Evolutionary conservation across 2,888 invertebrate species (phyloP), one percentile per base, ranked within the genome.

Genomic region (Dyspetes luteomarginatus): DNA sequence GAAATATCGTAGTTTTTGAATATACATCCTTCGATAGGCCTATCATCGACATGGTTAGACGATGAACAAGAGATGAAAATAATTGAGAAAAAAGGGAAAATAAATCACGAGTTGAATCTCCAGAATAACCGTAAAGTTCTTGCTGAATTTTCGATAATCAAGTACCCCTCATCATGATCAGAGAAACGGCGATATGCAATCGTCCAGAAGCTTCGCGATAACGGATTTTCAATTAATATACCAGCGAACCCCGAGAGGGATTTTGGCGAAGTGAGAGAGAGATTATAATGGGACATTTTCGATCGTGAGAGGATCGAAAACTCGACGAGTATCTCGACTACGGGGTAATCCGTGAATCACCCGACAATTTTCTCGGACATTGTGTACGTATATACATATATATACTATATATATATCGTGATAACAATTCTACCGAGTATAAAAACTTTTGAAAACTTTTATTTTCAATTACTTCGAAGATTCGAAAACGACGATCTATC

Each of bases 161-260:
- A 68, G 67, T 73, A 50, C 22, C 55, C 15, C 26, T 15, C 58
- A 43, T 56, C 62, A 45, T 24, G 56, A 50, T 68, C 55, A 56
- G 69, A 56, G 67, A 28, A 62, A 50, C 43, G 72, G 52, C 79
- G 82, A 90, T 74, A 74, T 88, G 89, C 89, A 90, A 91, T 91
- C 90, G 90, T 87, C 89, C 85, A 90, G 91, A 91, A 92, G 90
- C 85, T 86, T 48, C 82, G 83, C 86, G 91, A 91, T 92, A 91
- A 91, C 90, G 86, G 88, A 89, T 86, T 90, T 91, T 91, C 91
- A 91, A 92, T 92, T 91, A 91, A 65, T 65, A 76, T 50, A 74
- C 56, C 50, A 62, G 62, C 45, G 60, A 52, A 71, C 19, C 4
- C 12, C 41, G 24, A 62, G 64, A 64, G 64, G 17, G 64, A 19